Evolutionary conservation across 2,113 vertebrate species (phyloP), one percentile per base, ranked within the genome.

Genomic region (Ursus arctos): DNA sequence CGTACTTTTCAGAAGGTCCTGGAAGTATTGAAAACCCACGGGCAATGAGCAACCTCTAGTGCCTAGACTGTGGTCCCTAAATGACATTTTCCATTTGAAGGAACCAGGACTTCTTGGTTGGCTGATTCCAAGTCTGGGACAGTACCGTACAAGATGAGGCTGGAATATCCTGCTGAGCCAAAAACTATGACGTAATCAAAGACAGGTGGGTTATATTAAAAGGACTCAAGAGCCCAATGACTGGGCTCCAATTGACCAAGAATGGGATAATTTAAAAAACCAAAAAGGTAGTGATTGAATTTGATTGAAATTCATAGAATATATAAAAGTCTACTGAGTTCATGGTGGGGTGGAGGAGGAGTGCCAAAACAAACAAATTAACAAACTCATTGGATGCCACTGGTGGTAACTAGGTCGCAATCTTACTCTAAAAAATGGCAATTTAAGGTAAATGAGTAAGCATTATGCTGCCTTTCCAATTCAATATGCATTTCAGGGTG

Each of bases 1-100:
- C 79, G 24, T 65, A 63, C 76, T 92, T 96, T 92, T 49, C 88
- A 92, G 83, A 88, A 96, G 77, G 31, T 14, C 61, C 63, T 71
- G 65, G 51, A 91, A 90, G 9, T 65, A 88, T 71, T 57, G 63
- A 92, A 95, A 92, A 72, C 33, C 5, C 19, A 51, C 1, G 24
- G 13, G 12, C 31, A 57, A 15, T 83, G 53, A 76, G 33, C 53
- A 72, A 24, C 47, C 53, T 71, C 18, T 74, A 40, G 40, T 77
- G 49, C 16, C 22, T 12, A 72, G 49, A 33, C 8, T 77, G 51
- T 95, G 43, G 43, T 95, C 63, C 55, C 49, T 85, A 33, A 55
- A 81, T 61, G 63, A 24, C 16, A 47, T 69, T 81, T 4, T 18
- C 43, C 36, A 28, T 51, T 31, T 61, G 53, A 89, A 90, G 33